These are phyloP conservation scores for Drosophila sucinea DNA, from an alignment of 1,140 invertebrate genomes.

Conservation along the genomic window DNA sequence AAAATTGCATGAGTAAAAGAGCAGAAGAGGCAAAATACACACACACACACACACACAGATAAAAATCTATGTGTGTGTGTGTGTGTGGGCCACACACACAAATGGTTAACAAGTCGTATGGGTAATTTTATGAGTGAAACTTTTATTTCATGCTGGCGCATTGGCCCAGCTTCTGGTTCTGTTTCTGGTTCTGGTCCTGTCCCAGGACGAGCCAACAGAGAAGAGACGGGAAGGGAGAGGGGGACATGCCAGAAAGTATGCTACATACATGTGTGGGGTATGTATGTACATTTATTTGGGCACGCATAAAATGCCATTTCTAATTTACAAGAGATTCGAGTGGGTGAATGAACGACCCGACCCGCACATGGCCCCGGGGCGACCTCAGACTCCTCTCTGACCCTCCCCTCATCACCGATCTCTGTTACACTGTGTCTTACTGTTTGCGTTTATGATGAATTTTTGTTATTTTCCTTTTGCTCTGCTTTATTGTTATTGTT, in stretches of 20 bases:
- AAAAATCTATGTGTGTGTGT: conserved; percentile 43
- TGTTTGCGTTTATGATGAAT: conserved; percentile 54
- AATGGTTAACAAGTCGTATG: conserved; percentile 77
- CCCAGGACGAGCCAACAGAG: neutral
- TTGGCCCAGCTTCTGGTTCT: neutral
- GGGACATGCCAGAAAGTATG: conserved; percentile 40
- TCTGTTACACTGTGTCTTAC: conserved; percentile 1
- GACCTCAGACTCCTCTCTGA: neutral
- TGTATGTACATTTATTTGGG: conserved; percentile 62
- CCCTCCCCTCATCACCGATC: neutral
- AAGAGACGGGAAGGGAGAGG: neutral
- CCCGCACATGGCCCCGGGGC: conserved; percentile 2
- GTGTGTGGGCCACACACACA: conserved; percentile 33
- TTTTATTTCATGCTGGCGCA: conserved; percentile 45
- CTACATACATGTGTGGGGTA: conserved; percentile 25
- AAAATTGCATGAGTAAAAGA: conserved; percentile 26
- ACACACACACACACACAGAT: neutral
- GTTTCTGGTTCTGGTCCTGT: neutral
- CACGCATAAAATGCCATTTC: conserved; percentile 76
- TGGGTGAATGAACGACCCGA: conserved; percentile 9
- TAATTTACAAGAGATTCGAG: conserved; percentile 65
- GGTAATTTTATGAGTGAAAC: conserved; percentile 67
- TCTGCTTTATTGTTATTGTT: conserved; percentile 58
- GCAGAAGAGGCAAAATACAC: neutral
- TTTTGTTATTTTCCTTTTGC: conserved; percentile 52